Percentiles rank a stretch among this genome's conserved stretches.
These are phyloP conservation scores for Dolichotis patagonum DNA, from an alignment of 2,113 vertebrate species.

Conservation along the genomic window DNA sequence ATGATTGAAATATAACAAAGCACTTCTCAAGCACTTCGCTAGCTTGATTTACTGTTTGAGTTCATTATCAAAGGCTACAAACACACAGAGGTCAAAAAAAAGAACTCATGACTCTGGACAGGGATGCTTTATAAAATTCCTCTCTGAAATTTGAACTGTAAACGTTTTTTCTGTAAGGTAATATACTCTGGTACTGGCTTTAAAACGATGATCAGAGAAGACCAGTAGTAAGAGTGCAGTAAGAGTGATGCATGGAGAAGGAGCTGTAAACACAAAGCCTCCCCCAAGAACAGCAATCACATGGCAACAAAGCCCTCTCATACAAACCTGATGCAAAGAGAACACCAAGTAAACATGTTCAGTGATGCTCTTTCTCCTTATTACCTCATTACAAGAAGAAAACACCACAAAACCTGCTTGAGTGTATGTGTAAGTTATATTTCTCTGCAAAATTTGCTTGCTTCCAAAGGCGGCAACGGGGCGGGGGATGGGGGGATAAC, in stretches of 20 bases:
- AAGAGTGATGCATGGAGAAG: slow-evolving; percentile 1
- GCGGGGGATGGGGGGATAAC: too few species aligned
- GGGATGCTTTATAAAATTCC: neutral
- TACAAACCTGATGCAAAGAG: neutral
- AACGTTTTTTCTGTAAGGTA: slow-evolving; percentile 19
- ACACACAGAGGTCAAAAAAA: neutral
- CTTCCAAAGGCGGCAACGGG: too few species aligned
- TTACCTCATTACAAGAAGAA: neutral
- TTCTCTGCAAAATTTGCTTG: neutral
- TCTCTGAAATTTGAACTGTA: neutral
- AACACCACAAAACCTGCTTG: neutral
- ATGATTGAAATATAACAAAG: slow-evolving; percentile 12
- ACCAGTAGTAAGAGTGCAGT: slow-evolving; percentile 43
- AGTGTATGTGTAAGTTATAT: neutral
- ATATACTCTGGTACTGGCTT: neutral
- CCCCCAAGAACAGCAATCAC: neutral
- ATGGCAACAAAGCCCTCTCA: neutral
- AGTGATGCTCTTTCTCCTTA: neutral
- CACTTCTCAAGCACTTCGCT: neutral
- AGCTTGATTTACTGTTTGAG: neutral
- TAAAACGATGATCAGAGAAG: slow-evolving; percentile 47
- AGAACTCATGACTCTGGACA: neutral
- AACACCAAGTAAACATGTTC: neutral
- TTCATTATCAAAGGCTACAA: neutral
- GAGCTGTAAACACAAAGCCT: slow-evolving; percentile 1